Percentiles rank a stretch among this genome's conserved stretches.
These are phyloP conservation scores for Ahaetulla prasina DNA, from an alignment of 2,113 vertebrate species.

Conservation along the genomic window DNA sequence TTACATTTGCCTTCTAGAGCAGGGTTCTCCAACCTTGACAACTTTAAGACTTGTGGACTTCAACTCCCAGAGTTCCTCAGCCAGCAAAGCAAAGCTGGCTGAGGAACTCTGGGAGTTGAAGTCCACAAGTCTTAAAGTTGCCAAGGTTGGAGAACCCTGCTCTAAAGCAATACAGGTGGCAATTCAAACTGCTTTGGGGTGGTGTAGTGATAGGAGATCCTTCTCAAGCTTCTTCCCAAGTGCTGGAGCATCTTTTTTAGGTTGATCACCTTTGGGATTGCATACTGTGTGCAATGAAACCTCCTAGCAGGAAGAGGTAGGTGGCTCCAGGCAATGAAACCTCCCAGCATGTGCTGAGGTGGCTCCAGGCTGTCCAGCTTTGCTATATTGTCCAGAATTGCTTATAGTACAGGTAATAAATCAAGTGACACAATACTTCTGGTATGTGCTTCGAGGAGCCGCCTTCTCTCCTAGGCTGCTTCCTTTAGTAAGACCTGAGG, in stretches of 20 bases:
- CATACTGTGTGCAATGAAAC: neutral
- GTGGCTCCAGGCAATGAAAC: neutral
- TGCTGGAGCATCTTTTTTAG: neutral
- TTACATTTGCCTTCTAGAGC: neutral
- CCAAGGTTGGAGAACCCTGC: too few relatives aligned
- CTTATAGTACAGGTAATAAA: neutral
- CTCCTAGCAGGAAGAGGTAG: neutral
- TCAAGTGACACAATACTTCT: neutral
- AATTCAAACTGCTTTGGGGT: neutral
- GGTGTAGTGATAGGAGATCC: neutral
- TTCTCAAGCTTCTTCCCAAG: neutral
- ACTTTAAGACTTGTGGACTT: too few relatives aligned
- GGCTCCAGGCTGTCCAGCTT: neutral
- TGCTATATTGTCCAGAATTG: neutral
- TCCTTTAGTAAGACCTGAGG: neutral
- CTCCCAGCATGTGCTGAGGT: neutral
- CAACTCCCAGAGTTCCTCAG: too few relatives aligned
- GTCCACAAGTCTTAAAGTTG: too few relatives aligned
- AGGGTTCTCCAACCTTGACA: too few relatives aligned
- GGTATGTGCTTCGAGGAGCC: neutral
- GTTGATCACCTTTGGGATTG: neutral
- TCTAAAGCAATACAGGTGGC: neutral
- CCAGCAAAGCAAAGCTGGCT: too few relatives aligned
- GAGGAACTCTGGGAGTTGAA: too few relatives aligned
- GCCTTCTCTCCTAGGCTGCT: neutral